Base-by-base conservation (phyloP, 1,140 invertebrate species). In the Berghia stephanieae region DNA sequence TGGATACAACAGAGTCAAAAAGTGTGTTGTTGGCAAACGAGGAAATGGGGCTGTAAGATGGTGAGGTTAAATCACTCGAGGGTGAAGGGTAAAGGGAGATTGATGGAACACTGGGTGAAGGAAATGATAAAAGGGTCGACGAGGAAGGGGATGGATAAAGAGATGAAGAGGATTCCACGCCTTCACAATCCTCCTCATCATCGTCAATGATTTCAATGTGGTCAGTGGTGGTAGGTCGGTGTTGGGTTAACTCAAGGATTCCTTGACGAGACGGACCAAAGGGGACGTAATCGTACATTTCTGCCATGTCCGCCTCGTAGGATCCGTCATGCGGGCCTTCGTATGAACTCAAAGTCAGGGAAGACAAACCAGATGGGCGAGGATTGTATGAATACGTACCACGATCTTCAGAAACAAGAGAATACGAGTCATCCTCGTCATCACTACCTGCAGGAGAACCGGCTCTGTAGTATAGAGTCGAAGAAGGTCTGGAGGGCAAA, bases 261-360 rank as follows among this genome's bases (percentile, higher is more conserved):
- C 60, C 74, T 1, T 76, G 74, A 38, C 44, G 6, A 34, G 60
- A 68, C 16, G 74, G 74, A n/a, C 74, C 74, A 60, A 49, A 76
- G 8, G 74, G 74, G 5, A 76, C 63, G 44, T 76, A 76, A 49
- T 76, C 74, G 31, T 76, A 76, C 74, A 76, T 76, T n/a, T 66
- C 60, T 16, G 74, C 74, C 74, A 76, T 76, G 34, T 76, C 74
- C 13, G 74, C 74, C 38, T 76, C 74, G 31, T 76, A 76, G 24
- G 74, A 76, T 21, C 74, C 74, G 63, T 76, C 74, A 38, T 76
- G 68, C 21, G 31, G 18, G 8, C 60, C 74, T 13, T 76, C 74
- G 63, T 76, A 76, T 1, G 60, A 42, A 34, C 74, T 76, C 31
- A 76, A 38, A 34, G 67, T 76, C 18, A 76, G 63, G 10, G 27